Evolutionary conservation across 37 sponge, comb jelly and placozoan genomes (phyloP), one percentile per base, ranked within the genome.

Genomic region (Corticium candelabrum): DNA sequence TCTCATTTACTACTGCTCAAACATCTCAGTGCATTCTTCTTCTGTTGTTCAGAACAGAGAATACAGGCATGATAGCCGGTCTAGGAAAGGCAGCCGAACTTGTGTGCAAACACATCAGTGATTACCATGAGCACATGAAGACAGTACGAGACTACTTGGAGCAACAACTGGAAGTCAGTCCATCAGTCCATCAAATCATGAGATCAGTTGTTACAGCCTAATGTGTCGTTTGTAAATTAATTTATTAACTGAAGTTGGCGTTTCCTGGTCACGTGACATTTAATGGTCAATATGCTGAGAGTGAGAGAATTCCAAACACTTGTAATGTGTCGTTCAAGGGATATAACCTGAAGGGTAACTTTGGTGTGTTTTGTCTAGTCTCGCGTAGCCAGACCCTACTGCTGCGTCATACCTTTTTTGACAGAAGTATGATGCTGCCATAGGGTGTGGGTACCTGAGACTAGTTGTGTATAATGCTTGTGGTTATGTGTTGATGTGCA

Each of bases 61-160:
- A 96, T 57, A 89, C 89, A 34, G 88, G 84, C 3, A 91, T 91
- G 92, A 91, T 96, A n/a, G 96, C 89, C 40, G 96, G 96, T 37
- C 72, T 92, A 35, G 94, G 88, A 1, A 82, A 74, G 82, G 91
- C 91, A 34, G 82, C 89, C 78, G 70, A 82, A 68, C 68, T 89
- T 41, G 90, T 89, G 0, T 74, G 41, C 4, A 74, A 83, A 7
- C 56, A 87, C 57, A 43, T 94, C 75, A 43, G 43, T 11, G 3
- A 2, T 30, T 85, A 90, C 37, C 35, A 38, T 34, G 37, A 31
- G 0, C 84, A 78, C 37, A 87, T 89, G 95, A 35, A 36, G 41
- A 34, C 57, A 15, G 70, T 85, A 32, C 78, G 88, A 43, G 85
- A 88, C 69, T 84, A 91, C 74, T 39, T 90, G 41, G 89, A 87